These are phyloP conservation scores for Eurystomus gularis DNA, from an alignment of 2,113 vertebrate genomes.

Conservation along the genomic window DNA sequence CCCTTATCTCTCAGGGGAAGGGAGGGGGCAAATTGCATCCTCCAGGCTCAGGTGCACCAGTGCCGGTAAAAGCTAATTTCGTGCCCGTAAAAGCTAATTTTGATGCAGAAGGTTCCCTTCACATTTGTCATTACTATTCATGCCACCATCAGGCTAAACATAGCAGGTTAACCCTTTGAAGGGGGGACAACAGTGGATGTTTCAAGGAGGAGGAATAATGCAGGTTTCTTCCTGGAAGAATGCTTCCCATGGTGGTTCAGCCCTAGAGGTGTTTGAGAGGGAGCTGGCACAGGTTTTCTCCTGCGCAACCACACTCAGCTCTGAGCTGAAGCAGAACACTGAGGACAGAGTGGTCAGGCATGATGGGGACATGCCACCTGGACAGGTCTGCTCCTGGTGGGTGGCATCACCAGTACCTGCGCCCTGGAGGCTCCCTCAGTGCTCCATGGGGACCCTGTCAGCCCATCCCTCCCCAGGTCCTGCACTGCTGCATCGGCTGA, in stretches of 20 bases:
- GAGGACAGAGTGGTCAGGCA: not conserved
- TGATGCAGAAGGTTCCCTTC: conserved; percentile 38
- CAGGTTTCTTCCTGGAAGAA: not conserved
- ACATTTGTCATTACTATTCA: conserved; percentile 64
- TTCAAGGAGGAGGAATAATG: not conserved
- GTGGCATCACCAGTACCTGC: too few relatives aligned
- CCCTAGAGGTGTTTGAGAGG: not conserved
- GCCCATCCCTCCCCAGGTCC: not conserved
- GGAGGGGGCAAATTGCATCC: conserved; percentile 25
- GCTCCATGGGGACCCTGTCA: not conserved
- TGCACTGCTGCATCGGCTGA: not conserved
- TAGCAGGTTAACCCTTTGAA: conserved; percentile 44
- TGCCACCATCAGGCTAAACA: conserved; percentile 14
- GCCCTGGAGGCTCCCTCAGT: too few relatives aligned
- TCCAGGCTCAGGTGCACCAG: conserved; percentile 70
- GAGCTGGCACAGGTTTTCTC: not conserved
- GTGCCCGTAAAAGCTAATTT: conserved; percentile 59
- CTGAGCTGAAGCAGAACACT: not conserved
- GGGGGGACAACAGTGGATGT: not conserved
- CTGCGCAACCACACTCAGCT: not conserved
- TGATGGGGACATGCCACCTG: not conserved
- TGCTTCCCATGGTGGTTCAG: not conserved
- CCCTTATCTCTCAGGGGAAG: not conserved
- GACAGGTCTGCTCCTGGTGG: too few relatives aligned
- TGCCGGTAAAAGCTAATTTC: conserved; percentile 57